phyloP scores from a whole-genome alignment of 2,888 invertebrate genomes.

The Parapristionchus giblindavisi region DNA sequence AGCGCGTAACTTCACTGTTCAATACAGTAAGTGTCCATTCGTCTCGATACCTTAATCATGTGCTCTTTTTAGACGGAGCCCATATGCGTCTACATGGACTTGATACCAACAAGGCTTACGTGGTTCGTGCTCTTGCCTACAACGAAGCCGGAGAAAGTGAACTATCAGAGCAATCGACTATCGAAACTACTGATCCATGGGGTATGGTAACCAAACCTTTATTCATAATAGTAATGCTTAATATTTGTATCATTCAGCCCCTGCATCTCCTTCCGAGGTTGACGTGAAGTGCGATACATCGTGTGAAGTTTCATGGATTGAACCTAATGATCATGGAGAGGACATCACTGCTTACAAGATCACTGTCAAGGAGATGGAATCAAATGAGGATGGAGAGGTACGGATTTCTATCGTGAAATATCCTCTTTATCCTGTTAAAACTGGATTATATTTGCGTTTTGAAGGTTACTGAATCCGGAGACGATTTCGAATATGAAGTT shows the following conservation, averaged over 20 bases:
- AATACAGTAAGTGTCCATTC: constrained; percentile 12
- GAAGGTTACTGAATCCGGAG: constrained; percentile 12
- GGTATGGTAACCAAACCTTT: constrained; percentile 34
- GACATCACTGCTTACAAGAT: constrained; percentile 51
- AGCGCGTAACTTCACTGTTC: constrained; percentile 35
- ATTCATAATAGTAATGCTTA: not conserved
- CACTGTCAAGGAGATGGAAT: constrained; percentile 45
- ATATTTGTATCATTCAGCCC: constrained; percentile 43
- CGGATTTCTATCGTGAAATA: not conserved
- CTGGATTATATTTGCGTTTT: not conserved
- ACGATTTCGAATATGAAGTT: constrained; percentile 37
- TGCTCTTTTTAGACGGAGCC: constrained; percentile 32
- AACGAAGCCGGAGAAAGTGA: constrained; percentile 61
- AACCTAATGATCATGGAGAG: constrained; percentile 61
- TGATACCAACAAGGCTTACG: constrained; percentile 50
- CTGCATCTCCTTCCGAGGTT: constrained; percentile 49
- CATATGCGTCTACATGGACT: constrained; percentile 47
- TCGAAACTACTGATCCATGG: constrained; percentile 58
- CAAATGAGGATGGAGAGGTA: constrained; percentile 25
- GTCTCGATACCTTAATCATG: not conserved
- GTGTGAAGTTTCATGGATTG: constrained; percentile 58
- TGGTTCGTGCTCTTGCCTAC: constrained; percentile 48
- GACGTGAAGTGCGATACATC: constrained; percentile 50
- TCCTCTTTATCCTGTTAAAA: not conserved
- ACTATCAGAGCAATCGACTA: constrained; percentile 44